A percentile compares a stretch with the other conserved stretches of the same genome.
These are phyloP conservation scores for Perithous albicinctus DNA, from an alignment of 2,888 invertebrate species.

Conservation along the genomic window DNA sequence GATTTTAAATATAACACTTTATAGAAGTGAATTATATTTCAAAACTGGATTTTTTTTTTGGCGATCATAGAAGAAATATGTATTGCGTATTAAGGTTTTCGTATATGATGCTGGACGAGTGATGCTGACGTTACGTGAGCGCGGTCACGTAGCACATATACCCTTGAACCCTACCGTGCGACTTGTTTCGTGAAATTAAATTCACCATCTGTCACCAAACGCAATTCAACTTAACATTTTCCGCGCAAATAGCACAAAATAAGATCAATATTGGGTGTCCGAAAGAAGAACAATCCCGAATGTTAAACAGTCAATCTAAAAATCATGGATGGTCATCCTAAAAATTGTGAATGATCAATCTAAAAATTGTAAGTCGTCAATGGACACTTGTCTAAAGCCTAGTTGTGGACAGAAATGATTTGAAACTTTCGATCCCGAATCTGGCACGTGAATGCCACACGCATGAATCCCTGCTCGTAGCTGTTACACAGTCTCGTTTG, in stretches of 20 bases:
- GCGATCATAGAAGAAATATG: too few relatives aligned
- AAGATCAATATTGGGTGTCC: neutral
- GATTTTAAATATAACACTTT: too few relatives aligned
- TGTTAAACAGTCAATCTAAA: neutral
- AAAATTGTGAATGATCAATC: too few relatives aligned
- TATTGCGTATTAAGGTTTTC: neutral
- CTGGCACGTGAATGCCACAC: neutral
- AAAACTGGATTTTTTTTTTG: too few relatives aligned
- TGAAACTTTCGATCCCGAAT: slow-evolving; percentile 49
- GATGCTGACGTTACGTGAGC: neutral
- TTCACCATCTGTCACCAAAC: neutral
- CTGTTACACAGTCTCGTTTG: slow-evolving; percentile 19
- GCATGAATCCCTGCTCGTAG: neutral
- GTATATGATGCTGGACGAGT: neutral
- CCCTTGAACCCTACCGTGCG: slow-evolving; percentile 1
- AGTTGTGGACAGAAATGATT: neutral
- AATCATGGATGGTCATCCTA: too few relatives aligned
- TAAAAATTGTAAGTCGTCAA: too few relatives aligned
- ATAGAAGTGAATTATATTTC: too few relatives aligned
- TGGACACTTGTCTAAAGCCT: neutral
- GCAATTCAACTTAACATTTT: neutral
- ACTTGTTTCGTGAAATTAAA: neutral
- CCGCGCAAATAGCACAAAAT: neutral
- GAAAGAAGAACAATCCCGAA: neutral
- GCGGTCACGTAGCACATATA: neutral